Conservation (phyloP, 2,113 vertebrate genomes). For the Leucoraja erinaceus region DNA sequence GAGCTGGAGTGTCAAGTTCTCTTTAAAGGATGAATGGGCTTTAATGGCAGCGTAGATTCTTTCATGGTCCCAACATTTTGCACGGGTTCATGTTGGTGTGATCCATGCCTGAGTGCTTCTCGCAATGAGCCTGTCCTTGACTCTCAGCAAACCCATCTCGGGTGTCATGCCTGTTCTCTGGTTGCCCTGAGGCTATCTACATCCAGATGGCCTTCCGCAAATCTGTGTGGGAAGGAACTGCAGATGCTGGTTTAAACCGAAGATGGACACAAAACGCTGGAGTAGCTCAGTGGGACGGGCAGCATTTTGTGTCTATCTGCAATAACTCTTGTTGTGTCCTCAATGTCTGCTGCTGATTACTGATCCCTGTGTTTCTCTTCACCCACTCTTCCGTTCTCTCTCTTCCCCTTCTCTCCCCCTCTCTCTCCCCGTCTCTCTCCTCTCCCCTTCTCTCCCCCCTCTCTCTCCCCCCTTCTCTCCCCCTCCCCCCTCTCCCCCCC, state of each 20-base stretch:
- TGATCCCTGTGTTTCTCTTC: neutral
- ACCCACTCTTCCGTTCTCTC: neutral
- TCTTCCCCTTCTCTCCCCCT: neutral
- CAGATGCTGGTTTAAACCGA: too few species aligned
- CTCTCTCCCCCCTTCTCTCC: too few species aligned
- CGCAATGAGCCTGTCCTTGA: neutral
- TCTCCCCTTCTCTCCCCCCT: too few species aligned
- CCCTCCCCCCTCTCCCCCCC: too few species aligned
- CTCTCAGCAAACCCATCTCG: neutral
- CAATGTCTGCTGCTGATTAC: neutral
- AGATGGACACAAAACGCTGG: too few species aligned
- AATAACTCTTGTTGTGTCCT: neutral
- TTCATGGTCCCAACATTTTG: neutral
- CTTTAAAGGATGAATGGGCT: neutral
- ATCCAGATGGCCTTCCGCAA: neutral
- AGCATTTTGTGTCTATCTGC: neutral
- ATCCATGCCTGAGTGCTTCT: neutral
- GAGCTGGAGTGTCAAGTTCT: neutral
- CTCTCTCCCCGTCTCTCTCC: neutral
- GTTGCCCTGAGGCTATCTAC: too few species aligned
- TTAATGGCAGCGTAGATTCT: neutral
- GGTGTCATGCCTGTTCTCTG: neutral
- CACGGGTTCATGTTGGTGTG: neutral
- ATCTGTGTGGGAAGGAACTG: too few species aligned
- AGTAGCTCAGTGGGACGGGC: too few species aligned